phyloP scores from a whole-genome alignment of 2,888 invertebrate genomes.

The Xylota sylvarum region DNA sequence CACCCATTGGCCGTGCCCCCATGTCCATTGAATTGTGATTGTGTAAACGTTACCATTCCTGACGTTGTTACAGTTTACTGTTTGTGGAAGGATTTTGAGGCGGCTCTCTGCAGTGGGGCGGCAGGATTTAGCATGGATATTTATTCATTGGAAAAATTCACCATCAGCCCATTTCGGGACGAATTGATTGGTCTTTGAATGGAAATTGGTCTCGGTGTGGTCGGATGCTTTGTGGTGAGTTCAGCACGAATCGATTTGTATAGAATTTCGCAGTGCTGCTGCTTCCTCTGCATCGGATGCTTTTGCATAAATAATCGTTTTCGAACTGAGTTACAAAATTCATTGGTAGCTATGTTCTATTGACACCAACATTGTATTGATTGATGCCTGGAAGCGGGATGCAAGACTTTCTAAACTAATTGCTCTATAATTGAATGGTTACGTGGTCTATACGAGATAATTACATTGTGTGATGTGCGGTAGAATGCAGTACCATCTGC shows the following conservation, averaged over 20 bases:
- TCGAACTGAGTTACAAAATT: conserved; percentile 20
- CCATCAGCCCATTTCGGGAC: too few species aligned
- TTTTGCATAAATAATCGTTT: conserved; percentile 28
- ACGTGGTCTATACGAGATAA: not conserved
- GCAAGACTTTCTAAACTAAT: conserved; percentile 17
- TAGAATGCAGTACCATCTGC: not conserved
- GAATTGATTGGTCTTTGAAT: conserved; percentile 42
- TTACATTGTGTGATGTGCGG: conserved; percentile 25
- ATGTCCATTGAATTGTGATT: conserved; percentile 42
- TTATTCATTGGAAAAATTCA: conserved; percentile 46
- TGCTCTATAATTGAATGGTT: conserved; percentile 39
- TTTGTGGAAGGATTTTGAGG: conserved; percentile 33
- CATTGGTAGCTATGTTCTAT: not conserved
- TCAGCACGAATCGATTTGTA: conserved; percentile 37
- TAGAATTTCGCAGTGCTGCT: not conserved
- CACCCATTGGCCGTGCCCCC: conserved; percentile 5
- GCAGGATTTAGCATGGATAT: conserved; percentile 28
- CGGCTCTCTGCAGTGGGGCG: not conserved
- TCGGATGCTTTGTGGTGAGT: conserved; percentile 36
- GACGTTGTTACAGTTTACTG: conserved; percentile 20
- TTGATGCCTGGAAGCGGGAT: not conserved
- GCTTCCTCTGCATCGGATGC: too few species aligned
- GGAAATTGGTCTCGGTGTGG: conserved; percentile 9
- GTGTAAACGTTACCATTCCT: conserved; percentile 24
- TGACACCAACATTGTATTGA: conserved; percentile 20